Conservation (phyloP, 2,113 vertebrate species). For the Alethe diademata region DNA sequence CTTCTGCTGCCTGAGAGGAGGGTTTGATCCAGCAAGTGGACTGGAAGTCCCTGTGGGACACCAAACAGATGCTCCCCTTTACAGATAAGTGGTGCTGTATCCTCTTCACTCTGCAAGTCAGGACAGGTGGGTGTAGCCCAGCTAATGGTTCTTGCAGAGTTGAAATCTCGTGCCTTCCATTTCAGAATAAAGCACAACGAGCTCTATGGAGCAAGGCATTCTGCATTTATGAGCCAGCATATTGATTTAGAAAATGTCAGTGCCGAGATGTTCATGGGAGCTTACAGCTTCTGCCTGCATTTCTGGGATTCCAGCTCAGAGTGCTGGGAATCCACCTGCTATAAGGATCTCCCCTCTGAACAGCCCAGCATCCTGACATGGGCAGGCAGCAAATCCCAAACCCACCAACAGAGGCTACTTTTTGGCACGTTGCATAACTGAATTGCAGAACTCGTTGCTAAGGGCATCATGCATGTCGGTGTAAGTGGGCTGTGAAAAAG, state of each 20-base stretch:
- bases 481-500: not conserved
- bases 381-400: not conserved
- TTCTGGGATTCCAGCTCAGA: not conserved
- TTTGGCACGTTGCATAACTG: not conserved
- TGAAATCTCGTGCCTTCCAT: not conserved
- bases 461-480: not conserved
- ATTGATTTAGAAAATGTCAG: not conserved
- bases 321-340: not conserved
- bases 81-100: not conserved
- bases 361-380: not conserved
- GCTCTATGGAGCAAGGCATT: not conserved
- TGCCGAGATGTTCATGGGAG: not conserved
- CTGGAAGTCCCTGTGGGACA: not conserved
- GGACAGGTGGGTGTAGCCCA: not conserved
- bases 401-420: not conserved
- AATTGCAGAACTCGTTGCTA: not conserved
- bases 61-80: not conserved
- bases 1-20: constrained; percentile 30
- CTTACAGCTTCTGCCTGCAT: not conserved
- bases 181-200: not conserved
- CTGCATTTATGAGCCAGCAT: not conserved
- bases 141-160: not conserved
- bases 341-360: not conserved
- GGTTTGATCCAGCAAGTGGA: not conserved
- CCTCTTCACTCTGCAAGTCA: not conserved